These are phyloP conservation scores for Lasioglossum lativentre DNA, from an alignment of 2,888 invertebrate species.

Conservation along the genomic window DNA sequence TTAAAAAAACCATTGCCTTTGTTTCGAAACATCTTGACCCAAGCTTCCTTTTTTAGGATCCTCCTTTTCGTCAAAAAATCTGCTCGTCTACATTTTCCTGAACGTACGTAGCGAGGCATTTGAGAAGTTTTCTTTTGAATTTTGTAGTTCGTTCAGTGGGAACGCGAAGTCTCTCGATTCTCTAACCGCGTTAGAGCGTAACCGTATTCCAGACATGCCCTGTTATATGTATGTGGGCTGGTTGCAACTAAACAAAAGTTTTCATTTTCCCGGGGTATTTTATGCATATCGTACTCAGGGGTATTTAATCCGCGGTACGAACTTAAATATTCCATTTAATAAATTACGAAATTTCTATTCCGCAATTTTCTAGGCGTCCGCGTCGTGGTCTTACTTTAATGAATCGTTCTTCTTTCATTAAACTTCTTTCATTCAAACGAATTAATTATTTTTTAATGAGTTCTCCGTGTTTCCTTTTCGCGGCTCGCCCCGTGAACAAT, in stretches of 20 bases:
- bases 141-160: background rate
- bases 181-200: background rate
- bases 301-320: background rate
- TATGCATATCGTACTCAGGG: background rate
- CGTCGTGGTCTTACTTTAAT: background rate
- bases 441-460: conserved; percentile 1
- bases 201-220: background rate
- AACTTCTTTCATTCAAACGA: background rate
- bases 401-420: conserved; percentile 2
- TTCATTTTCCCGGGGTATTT: background rate
- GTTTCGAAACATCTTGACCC: background rate
- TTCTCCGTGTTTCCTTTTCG: background rate
- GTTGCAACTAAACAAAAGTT: background rate
- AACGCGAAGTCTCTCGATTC: background rate
- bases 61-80: background rate
- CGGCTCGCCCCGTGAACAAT: background rate
- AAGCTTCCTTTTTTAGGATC: background rate
- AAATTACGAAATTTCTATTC: conserved; percentile 6
- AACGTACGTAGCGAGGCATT: background rate
- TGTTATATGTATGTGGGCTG: background rate
- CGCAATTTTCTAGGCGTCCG: background rate
- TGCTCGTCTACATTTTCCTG: background rate
- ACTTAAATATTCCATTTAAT: background rate
- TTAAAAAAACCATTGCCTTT: background rate
- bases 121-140: background rate